Evolutionary conservation across 2,888 invertebrate species (phyloP), one percentile per base, ranked within the genome.

Genomic region (Caenorhabditis panamensis): DNA sequence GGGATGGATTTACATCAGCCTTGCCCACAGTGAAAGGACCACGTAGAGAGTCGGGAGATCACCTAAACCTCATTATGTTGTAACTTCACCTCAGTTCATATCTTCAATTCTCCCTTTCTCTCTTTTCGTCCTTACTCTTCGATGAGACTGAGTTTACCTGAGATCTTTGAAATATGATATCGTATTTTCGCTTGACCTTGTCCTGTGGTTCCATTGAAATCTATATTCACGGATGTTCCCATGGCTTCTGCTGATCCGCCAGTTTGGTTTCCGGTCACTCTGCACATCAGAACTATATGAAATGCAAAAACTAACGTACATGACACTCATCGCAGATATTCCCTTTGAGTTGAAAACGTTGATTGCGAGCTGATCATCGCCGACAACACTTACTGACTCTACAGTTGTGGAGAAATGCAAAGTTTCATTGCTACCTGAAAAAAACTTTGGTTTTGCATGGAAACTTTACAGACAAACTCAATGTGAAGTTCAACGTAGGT

Each of bases 261-360:
- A 4, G 79, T 75, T 61, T 80, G 64, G 59, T 80, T 80, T 49
- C 79, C 79, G 13, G 79, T 75, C 18, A 80, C 58, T 54, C 79
- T 80, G 36, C 26, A 62, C 1, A 13, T 18, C 41, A 36, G 1
- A 9, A 8, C 41, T 20, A 5, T 54, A 44, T 47, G 18, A 18
- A 41, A 37, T 37, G 16, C 54, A 5, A 20, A 37, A 22, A 31
- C 2, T 28, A 11, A 11, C 31, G 4, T 31, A 75, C 79, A 80
- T 61, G 26, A 75, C 56, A 22, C 79, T 80, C 79, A 80, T 80
- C 22, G 79, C 69, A 0, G 76, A 68, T 22, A 36, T 11, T 9
- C 62, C 62, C 26, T 69, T 75, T 24, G 53, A 44, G n/a, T 59
- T 69, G 41, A 44, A 66, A 2, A 80, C 79, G 24, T 64, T 80